Conservation (phyloP, 2,113 vertebrate genomes). For the Numenius arquata region DNA sequence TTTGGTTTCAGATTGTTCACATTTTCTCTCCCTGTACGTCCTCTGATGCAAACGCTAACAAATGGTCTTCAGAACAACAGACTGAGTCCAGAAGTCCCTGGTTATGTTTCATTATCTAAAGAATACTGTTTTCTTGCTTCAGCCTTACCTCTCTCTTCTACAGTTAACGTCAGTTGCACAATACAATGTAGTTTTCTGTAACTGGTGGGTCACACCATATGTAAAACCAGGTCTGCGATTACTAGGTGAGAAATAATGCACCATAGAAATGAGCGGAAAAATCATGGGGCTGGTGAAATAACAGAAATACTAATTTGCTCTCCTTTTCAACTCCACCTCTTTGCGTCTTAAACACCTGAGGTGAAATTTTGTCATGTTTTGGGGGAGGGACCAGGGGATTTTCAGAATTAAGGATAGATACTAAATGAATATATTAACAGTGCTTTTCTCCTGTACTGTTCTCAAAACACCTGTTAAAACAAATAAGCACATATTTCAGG, state of each 20-base stretch:
- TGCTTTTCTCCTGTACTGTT: constrained; percentile 49
- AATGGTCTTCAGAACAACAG: neutral
- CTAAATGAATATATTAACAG: constrained; percentile 43
- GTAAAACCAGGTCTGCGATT: neutral
- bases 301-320: neutral
- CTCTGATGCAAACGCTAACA: neutral
- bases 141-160: neutral
- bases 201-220: neutral
- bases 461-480: constrained; percentile 60
- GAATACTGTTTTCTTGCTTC: neutral
- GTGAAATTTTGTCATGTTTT: neutral
- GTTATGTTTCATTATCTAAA: neutral
- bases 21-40: neutral
- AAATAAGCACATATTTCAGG: constrained; percentile 51
- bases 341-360: neutral
- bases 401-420: constrained; percentile 31
- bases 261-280: neutral
- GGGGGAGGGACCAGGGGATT: neutral
- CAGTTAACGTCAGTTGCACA: neutral
- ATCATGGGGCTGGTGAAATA: neutral
- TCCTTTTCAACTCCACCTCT: neutral
- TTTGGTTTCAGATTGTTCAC: neutral
- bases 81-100: neutral
- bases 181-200: neutral
- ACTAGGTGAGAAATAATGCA: neutral